Percentiles rank a stretch among this genome's conserved stretches.
Conservation (phyloP, 23 tunicate genomes). For the Pegea sp. region DNA sequence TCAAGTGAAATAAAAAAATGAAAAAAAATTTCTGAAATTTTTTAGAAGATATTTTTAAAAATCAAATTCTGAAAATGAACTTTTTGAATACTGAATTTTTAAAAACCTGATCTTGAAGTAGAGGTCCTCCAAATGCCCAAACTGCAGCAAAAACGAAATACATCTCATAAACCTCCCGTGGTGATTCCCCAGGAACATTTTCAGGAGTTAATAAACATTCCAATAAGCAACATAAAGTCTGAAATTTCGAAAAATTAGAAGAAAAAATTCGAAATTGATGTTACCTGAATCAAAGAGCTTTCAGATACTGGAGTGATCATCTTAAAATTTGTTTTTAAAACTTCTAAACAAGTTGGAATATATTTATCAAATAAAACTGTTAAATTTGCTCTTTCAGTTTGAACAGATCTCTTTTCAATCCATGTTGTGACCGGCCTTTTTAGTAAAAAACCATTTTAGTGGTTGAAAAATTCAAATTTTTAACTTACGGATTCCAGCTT, state of each 20-base stretch:
- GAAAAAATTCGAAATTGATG: too few relatives aligned
- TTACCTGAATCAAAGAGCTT: conserved; percentile 80
- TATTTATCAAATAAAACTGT: conserved; percentile 77
- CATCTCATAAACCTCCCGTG: conserved; percentile 70
- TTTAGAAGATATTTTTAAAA: too few relatives aligned
- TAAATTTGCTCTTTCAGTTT: conserved; percentile 73
- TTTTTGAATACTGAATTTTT: not conserved
- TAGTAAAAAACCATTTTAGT: conserved; percentile 1
- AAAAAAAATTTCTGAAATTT: too few relatives aligned
- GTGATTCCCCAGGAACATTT: conserved; percentile 71
- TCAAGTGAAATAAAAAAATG: too few relatives aligned
- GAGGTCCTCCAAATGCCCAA: conserved; percentile 88
- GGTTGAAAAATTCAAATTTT: too few relatives aligned
- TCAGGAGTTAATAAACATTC: conserved; percentile 74
- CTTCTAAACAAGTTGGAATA: conserved; percentile 79
- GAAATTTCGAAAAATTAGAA: conserved; percentile 2
- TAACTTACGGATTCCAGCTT: conserved; percentile 88
- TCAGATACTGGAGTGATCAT: conserved; percentile 79
- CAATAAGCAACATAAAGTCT: conserved; percentile 70
- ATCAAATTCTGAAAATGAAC: too few relatives aligned
- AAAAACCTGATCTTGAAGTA: conserved; percentile 68
- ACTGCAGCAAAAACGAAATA: conserved; percentile 90
- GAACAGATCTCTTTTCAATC: conserved; percentile 67
- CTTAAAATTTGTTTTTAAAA: conserved; percentile 57
- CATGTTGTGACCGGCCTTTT: conserved; percentile 77